These are phyloP conservation scores for Spea hammondii DNA, from an alignment of 2,797 vertebrate species.

Conservation along the genomic window DNA sequence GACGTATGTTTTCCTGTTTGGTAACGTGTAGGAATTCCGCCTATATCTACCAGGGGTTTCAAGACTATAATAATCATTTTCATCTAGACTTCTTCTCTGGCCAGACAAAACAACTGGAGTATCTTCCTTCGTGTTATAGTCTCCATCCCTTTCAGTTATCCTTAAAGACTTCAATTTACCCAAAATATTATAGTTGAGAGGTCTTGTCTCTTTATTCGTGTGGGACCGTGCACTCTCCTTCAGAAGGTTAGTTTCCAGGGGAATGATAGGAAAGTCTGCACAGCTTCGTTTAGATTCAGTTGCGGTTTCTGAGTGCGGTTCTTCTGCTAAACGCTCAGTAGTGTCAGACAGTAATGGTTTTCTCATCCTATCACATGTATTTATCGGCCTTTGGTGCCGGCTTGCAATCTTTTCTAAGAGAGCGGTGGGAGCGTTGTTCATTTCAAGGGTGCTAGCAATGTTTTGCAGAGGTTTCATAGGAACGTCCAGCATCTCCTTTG, in stretches of 20 bases:
- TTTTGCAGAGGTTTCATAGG: slow-evolving; percentile 59
- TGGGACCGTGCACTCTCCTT: neutral
- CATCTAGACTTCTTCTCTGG: neutral
- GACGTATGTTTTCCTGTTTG: slow-evolving; percentile 24
- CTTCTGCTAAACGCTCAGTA: slow-evolving; percentile 44
- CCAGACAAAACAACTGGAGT: neutral
- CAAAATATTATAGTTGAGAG: slow-evolving; percentile 4
- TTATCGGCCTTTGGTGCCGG: slow-evolving; percentile 26
- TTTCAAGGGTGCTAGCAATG: slow-evolving; percentile 46
- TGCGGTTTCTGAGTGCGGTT: slow-evolving; percentile 47
- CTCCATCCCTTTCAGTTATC: neutral
- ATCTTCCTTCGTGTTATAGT: neutral
- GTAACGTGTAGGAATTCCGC: slow-evolving; percentile 30
- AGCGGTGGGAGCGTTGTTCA: neutral
- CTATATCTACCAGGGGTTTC: neutral
- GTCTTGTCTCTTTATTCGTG: neutral
- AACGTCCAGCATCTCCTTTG: slow-evolving; percentile 61
- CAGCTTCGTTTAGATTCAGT: slow-evolving; percentile 51
- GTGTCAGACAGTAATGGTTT: slow-evolving; percentile 44
- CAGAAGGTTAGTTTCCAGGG: slow-evolving; percentile 10
- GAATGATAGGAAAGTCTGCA: slow-evolving; percentile 47
- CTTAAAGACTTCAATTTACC: slow-evolving; percentile 17
- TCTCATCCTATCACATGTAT: slow-evolving; percentile 12
- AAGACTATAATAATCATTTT: slow-evolving; percentile 14
- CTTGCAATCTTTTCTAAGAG: neutral